Evolutionary conservation across 2,797 vertebrate genomes (phyloP), one percentile per base, ranked within the genome.

Genomic region (Peromyscus melanophrys): DNA sequence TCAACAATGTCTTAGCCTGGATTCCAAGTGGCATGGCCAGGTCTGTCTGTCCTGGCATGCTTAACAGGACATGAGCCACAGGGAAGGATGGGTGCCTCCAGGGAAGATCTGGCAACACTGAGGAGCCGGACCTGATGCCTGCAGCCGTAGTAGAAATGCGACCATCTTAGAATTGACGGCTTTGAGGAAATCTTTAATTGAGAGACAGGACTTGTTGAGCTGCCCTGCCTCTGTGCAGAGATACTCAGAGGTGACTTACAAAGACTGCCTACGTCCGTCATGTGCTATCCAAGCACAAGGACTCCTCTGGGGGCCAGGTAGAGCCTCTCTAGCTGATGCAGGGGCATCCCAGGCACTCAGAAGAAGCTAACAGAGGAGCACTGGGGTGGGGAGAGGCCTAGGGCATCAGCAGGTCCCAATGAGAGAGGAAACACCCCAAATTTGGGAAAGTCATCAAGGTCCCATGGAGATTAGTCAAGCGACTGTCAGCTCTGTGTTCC

Each of bases 331-430:
- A 7, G 67, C 13, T 75, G 40, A 59, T 85, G 12, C 34, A 27
- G 40, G 2, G n/a, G 34, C 5, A 6, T 8, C 3, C 27, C 19
- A 5, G 7, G 43, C 2, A 10, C 59, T 63, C 4, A 14, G 46
- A 71, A 16, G 31, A 86, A 7, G 17, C 16, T 76, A 81, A 4
- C 14, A 29, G 23, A 80, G 67, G 55, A 73, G 4, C 55, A 31
- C 23, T 3, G 4, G 11, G 52, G 12, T 17, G 8, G 46, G 49
- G 31, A 93, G 40, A 63, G 40, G 25, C 31, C 40, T 37, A 69
- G 55, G 43, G 67, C 37, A 73, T 25, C 55, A 88, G 34, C 40
- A 59, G 67, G 73, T 65, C 61, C 71, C 65, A 59, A 4, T 76
- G 77, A 49, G 8, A 4, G 4, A 89, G 81, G 40, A 89, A 87